Evolutionary conservation across 1,140 invertebrate genomes (phyloP), one percentile per base, ranked within the genome.

Genomic region (Thaumatotibia leucotreta): DNA sequence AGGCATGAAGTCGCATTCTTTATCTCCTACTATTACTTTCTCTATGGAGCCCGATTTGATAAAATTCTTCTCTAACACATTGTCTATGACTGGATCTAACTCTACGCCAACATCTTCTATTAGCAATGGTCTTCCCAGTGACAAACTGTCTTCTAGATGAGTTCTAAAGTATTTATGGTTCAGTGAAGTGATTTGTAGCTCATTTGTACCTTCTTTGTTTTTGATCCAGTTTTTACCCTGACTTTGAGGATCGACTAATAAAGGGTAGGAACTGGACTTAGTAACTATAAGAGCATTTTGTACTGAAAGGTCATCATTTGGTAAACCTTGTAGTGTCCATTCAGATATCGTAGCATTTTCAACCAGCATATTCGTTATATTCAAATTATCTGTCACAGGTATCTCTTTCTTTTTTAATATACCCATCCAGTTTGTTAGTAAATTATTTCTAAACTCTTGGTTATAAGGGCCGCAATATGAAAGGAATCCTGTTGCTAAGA

Each of bases 211-310:
- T 91, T 99, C 98, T 85, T 97, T 97, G 73, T 97, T 98, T 88
- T 98, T 99, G 32, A 99, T 98, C 98, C 98, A 99, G 91, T 97
- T 96, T 91, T 99, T 99, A 5, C 98, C 98, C 92, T 99, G 98
- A 78, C 95, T 97, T 91, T 99, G 98, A 3, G 98, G 98, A 93
- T 99, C 98, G 4, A 99, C 95, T 20, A 99, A 87, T 11, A 99
- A 91, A 2, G 98, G 97, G 92, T 98, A 99, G 0, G 97, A 97
- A 61, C 96, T 95, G 0, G 97, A 97, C 89, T 98, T 98, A 0
- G 97, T 99, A 0, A 98, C 98, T 73, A 99, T 98, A 0, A 99
- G 91, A 50, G 97, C 98, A 92, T 99, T 99, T 92, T 99, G 97
- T 14, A 98, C 96, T 0, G 97, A 99, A 11, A 99, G 86, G 72